Evolutionary conservation across 2,797 vertebrate genomes (phyloP).

Genomic region (Amniataba percoides): DNA sequence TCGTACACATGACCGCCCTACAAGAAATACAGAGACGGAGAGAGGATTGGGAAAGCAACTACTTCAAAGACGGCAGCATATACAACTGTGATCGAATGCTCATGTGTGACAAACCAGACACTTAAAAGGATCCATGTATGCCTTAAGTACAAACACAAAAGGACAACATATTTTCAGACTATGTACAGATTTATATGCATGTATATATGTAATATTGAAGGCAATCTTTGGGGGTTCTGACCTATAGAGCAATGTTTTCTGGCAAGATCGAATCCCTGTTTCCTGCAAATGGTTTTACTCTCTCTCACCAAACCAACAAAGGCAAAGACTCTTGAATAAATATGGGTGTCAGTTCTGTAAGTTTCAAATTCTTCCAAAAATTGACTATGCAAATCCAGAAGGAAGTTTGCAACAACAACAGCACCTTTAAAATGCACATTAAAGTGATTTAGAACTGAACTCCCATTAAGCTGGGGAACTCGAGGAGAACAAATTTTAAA

Average conservation of each 20-base stretch:
- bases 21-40: background rate
- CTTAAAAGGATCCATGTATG: slow-evolving; percentile 40
- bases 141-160: background rate
- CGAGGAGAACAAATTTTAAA: too few relatives aligned
- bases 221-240: background rate
- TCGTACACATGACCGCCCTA: too few relatives aligned
- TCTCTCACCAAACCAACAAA: background rate
- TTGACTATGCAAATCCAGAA: background rate
- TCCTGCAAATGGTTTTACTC: too few relatives aligned
- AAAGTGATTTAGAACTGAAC: background rate
- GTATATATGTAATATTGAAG: background rate
- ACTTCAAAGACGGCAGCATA: slow-evolving; percentile 37
- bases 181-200: too few relatives aligned
- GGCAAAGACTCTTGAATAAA: background rate
- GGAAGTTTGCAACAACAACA: too few relatives aligned
- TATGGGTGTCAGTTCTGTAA: background rate
- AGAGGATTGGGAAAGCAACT: background rate
- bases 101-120: slow-evolving; percentile 28
- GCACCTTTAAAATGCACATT: background rate
- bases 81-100: slow-evolving; percentile 19
- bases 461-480: background rate
- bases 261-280: background rate
- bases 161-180: too few relatives aligned
- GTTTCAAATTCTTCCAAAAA: background rate
- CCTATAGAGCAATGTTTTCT: background rate